phyloP scores from a whole-genome alignment of 2,113 vertebrate genomes.

The Piliocolobus tephrosceles region DNA sequence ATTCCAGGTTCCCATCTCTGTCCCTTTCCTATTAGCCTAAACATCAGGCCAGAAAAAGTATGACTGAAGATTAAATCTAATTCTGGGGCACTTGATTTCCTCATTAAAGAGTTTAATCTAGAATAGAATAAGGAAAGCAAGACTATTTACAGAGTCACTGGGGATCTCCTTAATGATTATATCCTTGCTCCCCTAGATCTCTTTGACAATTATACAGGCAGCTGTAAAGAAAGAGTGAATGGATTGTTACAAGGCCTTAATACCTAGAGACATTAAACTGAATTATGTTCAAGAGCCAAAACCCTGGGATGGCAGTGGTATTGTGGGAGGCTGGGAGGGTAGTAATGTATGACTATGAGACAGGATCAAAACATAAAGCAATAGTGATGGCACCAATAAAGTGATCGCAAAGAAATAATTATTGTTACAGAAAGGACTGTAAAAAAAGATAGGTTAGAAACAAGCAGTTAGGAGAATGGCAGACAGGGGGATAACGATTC shows the following conservation, averaged over 20 bases:
- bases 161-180: constrained; percentile 61
- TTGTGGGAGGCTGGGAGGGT: constrained; percentile 2
- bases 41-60: constrained; percentile 29
- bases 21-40: not conserved
- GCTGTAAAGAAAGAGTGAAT: constrained; percentile 69
- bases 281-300: constrained; percentile 63
- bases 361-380: constrained; percentile 69
- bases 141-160: constrained; percentile 52
- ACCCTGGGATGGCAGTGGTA: not conserved
- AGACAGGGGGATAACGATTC: constrained; percentile 31
- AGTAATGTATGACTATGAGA: constrained; percentile 56
- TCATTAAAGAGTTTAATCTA: constrained; percentile 30
- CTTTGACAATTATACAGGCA: constrained; percentile 74
- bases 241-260: constrained; percentile 64
- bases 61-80: constrained; percentile 46
- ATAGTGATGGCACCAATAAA: constrained; percentile 66
- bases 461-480: constrained; percentile 49
- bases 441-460: constrained; percentile 55
- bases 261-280: constrained; percentile 64
- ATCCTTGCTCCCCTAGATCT: constrained; percentile 56
- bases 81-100: constrained; percentile 27
- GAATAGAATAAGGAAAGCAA: constrained; percentile 46
- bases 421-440: constrained; percentile 57
- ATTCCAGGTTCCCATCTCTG: not conserved
- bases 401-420: constrained; percentile 59